Conservation (phyloP, 1,140 invertebrate genomes). For the Acromyrmex echinatior region DNA sequence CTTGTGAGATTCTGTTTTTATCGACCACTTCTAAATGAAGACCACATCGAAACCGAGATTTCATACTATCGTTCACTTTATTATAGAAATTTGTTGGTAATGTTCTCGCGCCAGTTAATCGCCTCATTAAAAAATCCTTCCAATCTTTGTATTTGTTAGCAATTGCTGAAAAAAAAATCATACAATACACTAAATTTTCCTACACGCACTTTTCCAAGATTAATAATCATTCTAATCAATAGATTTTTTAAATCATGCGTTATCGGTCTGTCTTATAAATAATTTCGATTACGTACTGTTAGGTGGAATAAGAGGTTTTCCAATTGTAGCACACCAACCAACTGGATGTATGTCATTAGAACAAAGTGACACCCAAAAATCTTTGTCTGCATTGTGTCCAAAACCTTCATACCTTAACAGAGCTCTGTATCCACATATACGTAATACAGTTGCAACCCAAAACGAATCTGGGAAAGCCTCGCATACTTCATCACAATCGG, state of each 20-base stretch:
- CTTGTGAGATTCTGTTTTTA: constrained; percentile 97
- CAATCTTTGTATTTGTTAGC: constrained; percentile 97
- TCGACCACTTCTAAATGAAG: constrained; percentile 97
- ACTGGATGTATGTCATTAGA: constrained; percentile 97
- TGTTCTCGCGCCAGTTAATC: constrained; percentile 96
- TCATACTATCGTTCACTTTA: constrained; percentile 94
- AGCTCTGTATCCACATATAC: constrained; percentile 97
- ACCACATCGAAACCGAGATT: constrained; percentile 93
- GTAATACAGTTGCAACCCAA: constrained; percentile 97
- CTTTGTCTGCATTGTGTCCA: constrained; percentile 94
- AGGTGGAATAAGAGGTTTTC: constrained; percentile 97
- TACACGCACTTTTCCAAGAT: not conserved
- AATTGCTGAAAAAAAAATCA: constrained; percentile 87
- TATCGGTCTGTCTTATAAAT: constrained; percentile 28
- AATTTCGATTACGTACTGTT: constrained; percentile 88
- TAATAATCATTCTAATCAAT: not conserved
- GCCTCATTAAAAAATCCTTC: constrained; percentile 97
- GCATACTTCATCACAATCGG: constrained; percentile 93
- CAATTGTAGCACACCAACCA: constrained; percentile 98
- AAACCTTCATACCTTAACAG: constrained; percentile 97
- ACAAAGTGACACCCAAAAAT: constrained; percentile 98
- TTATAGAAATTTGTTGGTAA: constrained; percentile 96
- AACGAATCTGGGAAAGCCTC: constrained; percentile 94
- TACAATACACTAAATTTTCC: constrained; percentile 5
- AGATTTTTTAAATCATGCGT: not conserved